Evolutionary conservation across 2,797 vertebrate species (phyloP), one percentile per base, ranked within the genome.

Genomic region (Gorsachius magnificus): DNA sequence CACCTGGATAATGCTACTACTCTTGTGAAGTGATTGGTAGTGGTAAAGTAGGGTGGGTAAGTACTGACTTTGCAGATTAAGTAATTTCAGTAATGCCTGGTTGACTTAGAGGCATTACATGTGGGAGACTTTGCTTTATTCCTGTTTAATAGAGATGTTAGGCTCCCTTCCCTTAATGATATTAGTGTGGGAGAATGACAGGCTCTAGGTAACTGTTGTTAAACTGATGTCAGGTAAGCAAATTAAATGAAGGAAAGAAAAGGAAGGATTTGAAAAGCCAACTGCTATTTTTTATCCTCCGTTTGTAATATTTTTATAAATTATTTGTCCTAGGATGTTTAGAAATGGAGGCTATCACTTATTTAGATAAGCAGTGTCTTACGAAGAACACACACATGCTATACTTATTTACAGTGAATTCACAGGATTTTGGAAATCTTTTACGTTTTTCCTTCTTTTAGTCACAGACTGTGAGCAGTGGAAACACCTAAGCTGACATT

Each of bases 311-410:
- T 66, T 41, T 36, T 74, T 48, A n/a, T 31, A 28, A 56, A 11
- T 66, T 29, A 5, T 21, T 79, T 64, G 24, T 76, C 29, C 36
- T 79, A 24, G 33, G 51, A 8, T 63, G 33, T 35, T 66, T 56
- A 50, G 74, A 64, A 80, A 17, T 6, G 38, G 70, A 89, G 24
- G 5, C 24, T 71, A 51, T 29, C 51, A 4, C 8, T 60, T 64
- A 64, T 68, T 16, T 56, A 4, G 19, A 1, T n/a, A 25, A 57
- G 20, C 26, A 13, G 6, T 31, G 51, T 56, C 53, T 53, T 64
- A 2, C 1, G n/a, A 61, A 13, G 35, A 72, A 10, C 28, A 11
- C 1, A 8, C 15, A 6, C 7, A 5, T 13, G 16, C 45, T 76
- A 2, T 13, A 21, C 7, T 53, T 36, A 18, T 8, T 86, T 60